A percentile compares a stretch with the other conserved stretches of the same genome.
Evolutionary conservation across 2,797 vertebrate genomes (phyloP).

Genomic region (Myotis pilosus): DNA sequence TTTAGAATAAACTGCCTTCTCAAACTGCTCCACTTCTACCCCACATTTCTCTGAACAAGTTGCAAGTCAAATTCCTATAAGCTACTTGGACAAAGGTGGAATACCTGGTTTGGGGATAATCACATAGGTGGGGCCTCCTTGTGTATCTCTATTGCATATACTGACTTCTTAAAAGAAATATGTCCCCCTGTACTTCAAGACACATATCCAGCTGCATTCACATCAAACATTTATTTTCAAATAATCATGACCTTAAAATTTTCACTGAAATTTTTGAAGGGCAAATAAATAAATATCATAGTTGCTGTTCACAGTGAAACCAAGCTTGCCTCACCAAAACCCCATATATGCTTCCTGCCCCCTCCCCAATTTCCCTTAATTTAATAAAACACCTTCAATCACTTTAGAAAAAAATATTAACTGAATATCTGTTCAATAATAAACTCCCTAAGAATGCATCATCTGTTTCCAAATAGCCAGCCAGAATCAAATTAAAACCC

Average conservation of each 20-base stretch:
- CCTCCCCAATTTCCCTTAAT: background rate
- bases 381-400: constrained; percentile 39
- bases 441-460: constrained; percentile 49
- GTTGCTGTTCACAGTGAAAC: constrained; percentile 41
- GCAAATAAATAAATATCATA: constrained; percentile 23
- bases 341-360: background rate
- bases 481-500: constrained; percentile 34
- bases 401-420: constrained; percentile 39
- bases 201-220: background rate
- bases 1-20: constrained; percentile 38
- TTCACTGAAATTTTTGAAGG: constrained; percentile 31
- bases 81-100: constrained; percentile 59
- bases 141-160: background rate
- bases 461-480: background rate
- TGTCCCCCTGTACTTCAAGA: background rate
- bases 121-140: background rate
- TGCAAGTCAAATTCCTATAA: constrained; percentile 61
- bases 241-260: constrained; percentile 3
- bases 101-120: constrained; percentile 38
- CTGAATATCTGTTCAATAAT: constrained; percentile 55
- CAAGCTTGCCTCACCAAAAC: background rate
- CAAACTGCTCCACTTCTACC: constrained; percentile 26
- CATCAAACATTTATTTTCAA: constrained; percentile 45
- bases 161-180: constrained; percentile 38
- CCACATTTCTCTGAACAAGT: constrained; percentile 48